Evolutionary conservation across 2,797 vertebrate species (phyloP), one percentile per base, ranked within the genome.

Genomic region (Eulemur mongoz): DNA sequence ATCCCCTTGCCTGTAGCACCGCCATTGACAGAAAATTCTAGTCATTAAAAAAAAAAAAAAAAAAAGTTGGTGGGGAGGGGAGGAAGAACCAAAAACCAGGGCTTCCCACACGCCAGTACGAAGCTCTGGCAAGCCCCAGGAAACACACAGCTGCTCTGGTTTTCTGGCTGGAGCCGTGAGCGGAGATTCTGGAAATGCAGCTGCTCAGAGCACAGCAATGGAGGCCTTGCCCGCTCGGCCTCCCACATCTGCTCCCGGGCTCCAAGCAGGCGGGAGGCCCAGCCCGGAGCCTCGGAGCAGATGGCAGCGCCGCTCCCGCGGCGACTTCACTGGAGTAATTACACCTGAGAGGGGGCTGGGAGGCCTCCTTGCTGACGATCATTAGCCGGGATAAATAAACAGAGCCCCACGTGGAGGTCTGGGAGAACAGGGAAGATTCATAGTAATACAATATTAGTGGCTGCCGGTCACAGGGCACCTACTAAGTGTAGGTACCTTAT

Each of bases 331-430:
- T 63, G 8, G 72, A 35, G 82, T 92, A 89, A 93, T 97, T 91
- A 96, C 1, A 0, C 52, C 89, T 76, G 87, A 87, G 61, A 90
- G 79, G 76, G 76, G 88, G 54, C 32, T 57, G 73, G 35, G 85
- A 91, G 80, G 89, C 78, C 91, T 69, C 73, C 96, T 89, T 50
- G 75, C 59, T 2, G 3, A 17, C 3, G 79, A 59, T 91, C 80
- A 97, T 93, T 93, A 95, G 81, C 59, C 67, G 48, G 88, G 85
- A 93, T 97, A 96, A 96, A 97, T 82, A 94, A 96, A 82, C 89
- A 11, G 61, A 93, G 85, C 69, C 81, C 45, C 32, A 27, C 63
- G 12, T 35, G 3, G 84, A 69, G 75, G 27, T 54, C 89, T 78
- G 25, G 57, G 87, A 94, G 78, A 79, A 61, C 35, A 79, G 59